Evolutionary conservation across 2,797 vertebrate species (phyloP).

Genomic region (Podarcis lilfordi): DNA sequence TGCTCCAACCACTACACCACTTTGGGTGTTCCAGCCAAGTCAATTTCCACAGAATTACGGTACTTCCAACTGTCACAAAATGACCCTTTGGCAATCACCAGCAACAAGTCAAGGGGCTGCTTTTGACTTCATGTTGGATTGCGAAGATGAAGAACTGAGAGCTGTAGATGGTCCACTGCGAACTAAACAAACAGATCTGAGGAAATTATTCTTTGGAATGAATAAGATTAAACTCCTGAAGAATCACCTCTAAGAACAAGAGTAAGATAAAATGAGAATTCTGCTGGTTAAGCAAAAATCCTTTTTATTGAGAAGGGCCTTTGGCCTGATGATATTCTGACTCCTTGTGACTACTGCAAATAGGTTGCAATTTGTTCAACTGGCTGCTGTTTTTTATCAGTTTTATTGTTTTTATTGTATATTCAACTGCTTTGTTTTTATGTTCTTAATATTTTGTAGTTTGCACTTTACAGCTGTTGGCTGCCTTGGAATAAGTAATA

Average conservation of each 20-base stretch:
- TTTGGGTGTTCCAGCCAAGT: neutral
- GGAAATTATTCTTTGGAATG: neutral
- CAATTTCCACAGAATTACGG: too few relatives aligned
- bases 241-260: neutral
- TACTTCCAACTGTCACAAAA: neutral
- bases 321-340: neutral
- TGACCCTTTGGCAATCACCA: neutral
- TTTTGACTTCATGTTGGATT: neutral
- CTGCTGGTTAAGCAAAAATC: neutral
- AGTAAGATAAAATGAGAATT: neutral
- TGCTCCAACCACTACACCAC: neutral
- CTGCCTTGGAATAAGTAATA: constrained; percentile 3
- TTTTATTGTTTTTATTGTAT: neutral
- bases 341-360: neutral
- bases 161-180: neutral
- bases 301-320: neutral
- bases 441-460: neutral
- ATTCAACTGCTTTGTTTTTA: neutral
- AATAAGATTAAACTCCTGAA: neutral
- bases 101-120: neutral
- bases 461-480: neutral
- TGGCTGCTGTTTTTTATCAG: neutral
- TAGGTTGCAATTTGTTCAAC: neutral
- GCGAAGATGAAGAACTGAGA: neutral
- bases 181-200: neutral